Conservation (phyloP, 2,113 vertebrate species). For the Sylvietta virens region DNA sequence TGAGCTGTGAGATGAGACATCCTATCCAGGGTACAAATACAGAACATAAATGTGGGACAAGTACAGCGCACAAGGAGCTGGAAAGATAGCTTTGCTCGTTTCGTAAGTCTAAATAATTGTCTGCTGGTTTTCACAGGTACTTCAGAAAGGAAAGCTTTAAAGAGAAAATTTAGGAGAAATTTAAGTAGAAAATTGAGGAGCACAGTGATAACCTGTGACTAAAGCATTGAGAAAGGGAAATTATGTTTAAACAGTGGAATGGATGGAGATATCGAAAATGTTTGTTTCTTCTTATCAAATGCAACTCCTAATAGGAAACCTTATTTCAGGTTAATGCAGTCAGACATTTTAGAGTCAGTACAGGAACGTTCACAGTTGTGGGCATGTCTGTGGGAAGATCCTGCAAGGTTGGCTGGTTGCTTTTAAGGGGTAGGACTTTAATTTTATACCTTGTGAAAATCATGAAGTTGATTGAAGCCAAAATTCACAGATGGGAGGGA, state of each 20-base stretch:
- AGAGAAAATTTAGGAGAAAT: neutral
- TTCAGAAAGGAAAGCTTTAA: neutral
- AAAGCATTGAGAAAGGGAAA: neutral
- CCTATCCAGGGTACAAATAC: neutral
- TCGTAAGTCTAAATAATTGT: neutral
- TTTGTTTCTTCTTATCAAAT: neutral
- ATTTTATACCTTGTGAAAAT: constrained; percentile 46
- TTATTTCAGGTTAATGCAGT: neutral
- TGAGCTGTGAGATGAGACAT: neutral
- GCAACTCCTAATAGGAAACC: neutral
- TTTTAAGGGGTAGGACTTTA: neutral
- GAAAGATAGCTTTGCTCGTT: neutral
- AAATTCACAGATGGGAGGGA: constrained; percentile 63
- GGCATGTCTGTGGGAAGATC: neutral
- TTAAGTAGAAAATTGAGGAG: neutral
- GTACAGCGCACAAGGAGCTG: neutral
- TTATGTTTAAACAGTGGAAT: neutral
- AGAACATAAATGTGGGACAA: neutral
- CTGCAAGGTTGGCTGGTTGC: neutral
- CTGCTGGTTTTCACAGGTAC: neutral
- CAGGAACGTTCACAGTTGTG: neutral
- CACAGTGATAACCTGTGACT: neutral
- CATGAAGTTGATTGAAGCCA: constrained; percentile 26
- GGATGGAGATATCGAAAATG: neutral
- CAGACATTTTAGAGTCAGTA: neutral